Base-by-base conservation (phyloP, 2,113 vertebrate species). In the Psettodes erumei region DNA sequence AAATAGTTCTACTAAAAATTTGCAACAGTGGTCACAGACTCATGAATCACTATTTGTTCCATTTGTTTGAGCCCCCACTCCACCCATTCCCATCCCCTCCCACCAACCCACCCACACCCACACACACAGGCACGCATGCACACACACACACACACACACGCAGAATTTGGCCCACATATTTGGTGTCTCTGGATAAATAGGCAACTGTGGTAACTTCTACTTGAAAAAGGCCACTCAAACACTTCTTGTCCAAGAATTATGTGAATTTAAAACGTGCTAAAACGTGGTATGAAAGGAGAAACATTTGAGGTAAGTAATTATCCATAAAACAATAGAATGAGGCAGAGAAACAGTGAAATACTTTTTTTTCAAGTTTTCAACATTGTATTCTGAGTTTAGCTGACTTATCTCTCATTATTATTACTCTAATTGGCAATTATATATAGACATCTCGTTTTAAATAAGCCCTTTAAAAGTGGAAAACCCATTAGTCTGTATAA, bases 1-100 rank as follows among this genome's bases (percentile, higher is more conserved):
- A 79, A 88, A 48, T 2, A 61, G 50, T 51, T 69, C 21, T 45
- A 71, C 56, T 77, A 82, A 86, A 77, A 37, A 56, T 42, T 59
- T 19, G 28, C 56, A 55, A 35, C 30, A 53, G 56, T 64, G 13
- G 25, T 33, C 37, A 27, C 32, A 72, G 83, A 47, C 45, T 75
- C 40, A 19, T 70, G 19, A 40, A 8, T 63, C 5, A 10, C 27
- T 74, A 0, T 59, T n/a, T 71, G 60, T 51, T 58, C 33, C 19
- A 13, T 18, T 64, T 59, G 12, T 9, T 27, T 13, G 7, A 53
- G n/a, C n/a, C n/a, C n/a, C n/a, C n/a, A n/a, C n/a, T n/a, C n/a
- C n/a, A n/a, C n/a, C n/a, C n/a, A n/a, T n/a, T n/a, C n/a, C n/a
- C n/a, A n/a, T n/a, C n/a, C n/a, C n/a, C n/a, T n/a, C n/a, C n/a